Evolutionary conservation across 2,888 invertebrate species (phyloP).

Genomic region (Microctonus hyperodae): DNA sequence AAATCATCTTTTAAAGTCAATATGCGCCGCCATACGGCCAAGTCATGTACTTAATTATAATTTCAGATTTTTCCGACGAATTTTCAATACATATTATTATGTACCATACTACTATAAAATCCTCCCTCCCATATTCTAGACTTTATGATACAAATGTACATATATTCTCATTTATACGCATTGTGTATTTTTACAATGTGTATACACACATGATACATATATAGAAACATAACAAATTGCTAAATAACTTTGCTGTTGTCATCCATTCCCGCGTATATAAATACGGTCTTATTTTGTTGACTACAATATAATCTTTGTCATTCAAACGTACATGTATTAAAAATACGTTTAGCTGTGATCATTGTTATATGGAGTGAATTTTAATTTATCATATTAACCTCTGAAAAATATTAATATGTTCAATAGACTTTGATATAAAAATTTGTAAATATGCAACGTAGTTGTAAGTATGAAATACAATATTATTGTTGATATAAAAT

Average conservation of each 20-base stretch:
- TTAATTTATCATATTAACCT: background rate
- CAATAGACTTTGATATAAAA: background rate
- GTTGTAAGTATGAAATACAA: background rate
- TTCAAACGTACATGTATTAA: background rate
- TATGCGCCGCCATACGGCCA: no score
- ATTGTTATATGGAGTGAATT: background rate
- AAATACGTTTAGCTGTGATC: background rate
- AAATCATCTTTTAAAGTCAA: no score
- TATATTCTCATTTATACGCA: no score
- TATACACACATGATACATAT: background rate
- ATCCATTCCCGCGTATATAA: background rate
- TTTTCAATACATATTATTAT: no score
- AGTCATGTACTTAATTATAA: no score
- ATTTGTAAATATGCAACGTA: slow-evolving; percentile 8
- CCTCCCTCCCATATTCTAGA: no score
- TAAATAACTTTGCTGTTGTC: background rate
- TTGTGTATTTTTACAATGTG: background rate
- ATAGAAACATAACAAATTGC: background rate
- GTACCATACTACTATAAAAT: no score
- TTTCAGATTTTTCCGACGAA: no score
- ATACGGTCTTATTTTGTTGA: background rate
- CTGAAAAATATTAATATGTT: background rate
- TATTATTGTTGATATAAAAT: background rate
- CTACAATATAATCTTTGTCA: background rate
- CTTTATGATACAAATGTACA: background rate